These are phyloP conservation scores for Tineola bisselliella DNA, from an alignment of 2,888 invertebrate genomes.

Conservation along the genomic window DNA sequence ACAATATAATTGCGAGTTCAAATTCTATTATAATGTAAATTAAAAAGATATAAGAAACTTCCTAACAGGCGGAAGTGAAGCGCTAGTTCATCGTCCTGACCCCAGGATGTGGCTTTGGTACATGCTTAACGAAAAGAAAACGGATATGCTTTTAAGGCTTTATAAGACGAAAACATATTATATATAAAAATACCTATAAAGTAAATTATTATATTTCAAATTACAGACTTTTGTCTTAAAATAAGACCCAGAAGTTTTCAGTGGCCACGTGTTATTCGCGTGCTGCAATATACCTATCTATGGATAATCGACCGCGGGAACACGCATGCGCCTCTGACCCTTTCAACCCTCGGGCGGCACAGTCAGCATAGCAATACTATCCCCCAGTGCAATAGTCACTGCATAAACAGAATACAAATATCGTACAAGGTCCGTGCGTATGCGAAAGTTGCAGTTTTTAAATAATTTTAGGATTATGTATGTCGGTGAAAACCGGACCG, in stretches of 20 bases:
- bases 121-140: slow-evolving; percentile 26
- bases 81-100: slow-evolving; percentile 54
- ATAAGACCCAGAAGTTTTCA: not conserved
- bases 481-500: not conserved
- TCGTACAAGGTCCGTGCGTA: not conserved
- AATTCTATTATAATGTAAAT: slow-evolving; percentile 5
- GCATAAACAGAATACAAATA: not conserved
- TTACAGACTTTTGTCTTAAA: no score
- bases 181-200: no score
- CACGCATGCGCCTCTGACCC: slow-evolving; percentile 14
- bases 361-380: slow-evolving; percentile 25
- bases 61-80: slow-evolving; percentile 14
- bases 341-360: slow-evolving; percentile 21
- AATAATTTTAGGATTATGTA: not conserved
- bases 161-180: not conserved
- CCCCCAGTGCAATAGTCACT: slow-evolving; percentile 31
- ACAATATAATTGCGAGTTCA: no score
- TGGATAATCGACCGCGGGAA: slow-evolving; percentile 40
- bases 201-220: no score
- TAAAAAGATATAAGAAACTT: not conserved
- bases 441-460: not conserved
- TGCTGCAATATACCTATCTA: slow-evolving; percentile 32
- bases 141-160: slow-evolving; percentile 39
- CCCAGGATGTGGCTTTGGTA: slow-evolving; percentile 28
- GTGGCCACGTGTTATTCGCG: slow-evolving; percentile 47